A percentile compares a stretch with the other conserved stretches of the same genome.
These are phyloP conservation scores for Drosophila fungiperda DNA, from an alignment of 2,888 invertebrate genomes.

Conservation along the genomic window DNA sequence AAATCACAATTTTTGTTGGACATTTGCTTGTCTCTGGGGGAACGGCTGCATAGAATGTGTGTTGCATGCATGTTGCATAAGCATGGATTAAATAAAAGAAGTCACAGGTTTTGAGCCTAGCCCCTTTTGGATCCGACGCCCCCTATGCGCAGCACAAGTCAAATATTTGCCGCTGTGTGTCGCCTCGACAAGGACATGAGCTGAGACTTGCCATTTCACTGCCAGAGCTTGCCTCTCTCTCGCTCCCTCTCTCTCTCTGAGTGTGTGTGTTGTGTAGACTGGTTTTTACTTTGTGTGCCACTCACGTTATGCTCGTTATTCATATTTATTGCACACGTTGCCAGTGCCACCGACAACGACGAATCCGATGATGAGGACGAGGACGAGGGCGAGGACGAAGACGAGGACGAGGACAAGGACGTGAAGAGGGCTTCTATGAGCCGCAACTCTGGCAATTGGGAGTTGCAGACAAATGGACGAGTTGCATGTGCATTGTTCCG, in stretches of 20 bases:
- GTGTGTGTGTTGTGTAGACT: constrained; percentile 11
- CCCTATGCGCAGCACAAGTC: constrained; percentile 32
- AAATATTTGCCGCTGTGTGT: constrained; percentile 73
- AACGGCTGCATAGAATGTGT: constrained; percentile 57
- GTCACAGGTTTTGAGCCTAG: constrained; percentile 24
- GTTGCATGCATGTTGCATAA: constrained; percentile 76
- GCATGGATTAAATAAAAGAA: constrained; percentile 75
- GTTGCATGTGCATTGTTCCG: constrained; percentile 72
- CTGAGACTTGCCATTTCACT: constrained; percentile 57
- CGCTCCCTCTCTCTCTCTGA: background rate
- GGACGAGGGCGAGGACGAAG: constrained; percentile 18
- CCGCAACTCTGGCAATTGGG: constrained; percentile 45
- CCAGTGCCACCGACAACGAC: constrained; percentile 45
- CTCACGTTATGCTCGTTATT: constrained; percentile 82
- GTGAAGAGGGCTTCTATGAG: constrained; percentile 12
- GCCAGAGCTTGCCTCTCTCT: constrained; percentile 37
- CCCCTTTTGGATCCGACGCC: constrained; percentile 10
- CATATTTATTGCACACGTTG: constrained; percentile 81
- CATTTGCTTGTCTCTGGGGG: constrained; percentile 37
- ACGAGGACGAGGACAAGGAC: constrained; percentile 7
- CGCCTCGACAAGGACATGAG: constrained; percentile 48
- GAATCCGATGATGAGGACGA: constrained; percentile 8
- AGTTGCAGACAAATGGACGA: constrained; percentile 61
- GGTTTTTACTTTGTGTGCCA: constrained; percentile 76
- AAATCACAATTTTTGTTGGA: constrained; percentile 51